These are phyloP conservation scores for Sebastes diploproa DNA, from an alignment of 2,797 vertebrate genomes.

Conservation along the genomic window DNA sequence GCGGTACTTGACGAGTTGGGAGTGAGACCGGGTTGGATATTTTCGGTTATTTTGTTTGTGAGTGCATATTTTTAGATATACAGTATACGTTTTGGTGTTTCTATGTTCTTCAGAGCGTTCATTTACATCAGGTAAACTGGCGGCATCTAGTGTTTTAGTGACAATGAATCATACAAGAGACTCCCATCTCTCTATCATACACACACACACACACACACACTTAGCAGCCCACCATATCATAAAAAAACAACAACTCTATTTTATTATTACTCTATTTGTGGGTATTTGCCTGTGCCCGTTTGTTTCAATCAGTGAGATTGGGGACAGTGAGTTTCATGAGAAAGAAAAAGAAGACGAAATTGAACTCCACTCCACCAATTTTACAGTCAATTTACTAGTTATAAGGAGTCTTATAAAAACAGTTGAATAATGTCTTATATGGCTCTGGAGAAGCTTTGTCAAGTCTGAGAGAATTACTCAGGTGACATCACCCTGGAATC, in stretches of 20 bases:
- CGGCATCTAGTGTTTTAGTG: conserved; percentile 24
- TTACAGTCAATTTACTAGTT: background rate
- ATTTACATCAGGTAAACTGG: conserved; percentile 48
- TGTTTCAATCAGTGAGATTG: background rate
- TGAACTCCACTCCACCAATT: background rate
- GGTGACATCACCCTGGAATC: background rate
- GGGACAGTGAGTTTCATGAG: background rate
- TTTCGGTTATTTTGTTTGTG: no score
- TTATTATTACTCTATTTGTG: background rate
- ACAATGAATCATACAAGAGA: background rate
- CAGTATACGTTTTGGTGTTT: no score
- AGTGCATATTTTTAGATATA: no score
- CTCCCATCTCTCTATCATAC: no score
- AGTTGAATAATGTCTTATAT: background rate
- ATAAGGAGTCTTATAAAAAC: background rate
- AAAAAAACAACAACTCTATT: background rate
- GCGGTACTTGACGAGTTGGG: no score
- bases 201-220: no score
- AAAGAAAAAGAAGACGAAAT: background rate
- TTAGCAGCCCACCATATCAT: background rate
- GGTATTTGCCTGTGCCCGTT: background rate
- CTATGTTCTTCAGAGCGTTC: background rate
- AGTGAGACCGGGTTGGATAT: no score
- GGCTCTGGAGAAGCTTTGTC: background rate
- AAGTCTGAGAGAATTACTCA: background rate